These are phyloP conservation scores for Eupithecia pulchellata DNA, from an alignment of 2,888 invertebrate genomes.

Conservation along the genomic window DNA sequence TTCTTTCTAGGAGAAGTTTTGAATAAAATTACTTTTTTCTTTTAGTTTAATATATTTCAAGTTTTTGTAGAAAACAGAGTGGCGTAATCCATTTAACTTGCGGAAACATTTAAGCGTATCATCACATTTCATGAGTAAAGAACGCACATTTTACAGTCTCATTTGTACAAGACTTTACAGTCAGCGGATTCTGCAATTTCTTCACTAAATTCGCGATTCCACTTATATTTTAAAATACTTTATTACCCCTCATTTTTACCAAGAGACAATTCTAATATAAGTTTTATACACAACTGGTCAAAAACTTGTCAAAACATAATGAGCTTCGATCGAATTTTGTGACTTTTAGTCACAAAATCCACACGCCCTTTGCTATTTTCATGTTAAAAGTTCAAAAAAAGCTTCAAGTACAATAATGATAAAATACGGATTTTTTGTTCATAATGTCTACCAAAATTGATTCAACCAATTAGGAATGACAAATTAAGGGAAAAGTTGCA, in stretches of 20 bases:
- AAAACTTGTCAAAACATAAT: too few relatives aligned
- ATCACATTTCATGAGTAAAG: slow-evolving; percentile 35
- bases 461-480: not conserved
- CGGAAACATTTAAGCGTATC: slow-evolving; percentile 34
- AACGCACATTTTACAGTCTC: slow-evolving; percentile 33
- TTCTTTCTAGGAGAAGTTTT: too few relatives aligned
- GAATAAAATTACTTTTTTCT: not conserved
- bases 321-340: too few relatives aligned
- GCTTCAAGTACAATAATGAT: too few relatives aligned
- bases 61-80: slow-evolving; percentile 26
- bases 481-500: not conserved
- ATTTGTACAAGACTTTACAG: slow-evolving; percentile 31
- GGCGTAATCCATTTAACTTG: slow-evolving; percentile 34
- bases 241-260: too few relatives aligned
- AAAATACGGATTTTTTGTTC: too few relatives aligned
- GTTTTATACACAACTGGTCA: too few relatives aligned
- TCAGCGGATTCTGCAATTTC: not conserved
- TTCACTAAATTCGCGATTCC: not conserved
- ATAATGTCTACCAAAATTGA: too few relatives aligned
- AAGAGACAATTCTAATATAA: too few relatives aligned
- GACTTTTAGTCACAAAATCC: too few relatives aligned
- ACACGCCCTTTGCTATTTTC: too few relatives aligned
- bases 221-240: not conserved
- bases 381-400: too few relatives aligned
- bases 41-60: not conserved